Percentiles rank a stretch among this genome's conserved stretches.
phyloP scores from a whole-genome alignment of 2,797 vertebrate genomes.

The Lagodon rhomboides region DNA sequence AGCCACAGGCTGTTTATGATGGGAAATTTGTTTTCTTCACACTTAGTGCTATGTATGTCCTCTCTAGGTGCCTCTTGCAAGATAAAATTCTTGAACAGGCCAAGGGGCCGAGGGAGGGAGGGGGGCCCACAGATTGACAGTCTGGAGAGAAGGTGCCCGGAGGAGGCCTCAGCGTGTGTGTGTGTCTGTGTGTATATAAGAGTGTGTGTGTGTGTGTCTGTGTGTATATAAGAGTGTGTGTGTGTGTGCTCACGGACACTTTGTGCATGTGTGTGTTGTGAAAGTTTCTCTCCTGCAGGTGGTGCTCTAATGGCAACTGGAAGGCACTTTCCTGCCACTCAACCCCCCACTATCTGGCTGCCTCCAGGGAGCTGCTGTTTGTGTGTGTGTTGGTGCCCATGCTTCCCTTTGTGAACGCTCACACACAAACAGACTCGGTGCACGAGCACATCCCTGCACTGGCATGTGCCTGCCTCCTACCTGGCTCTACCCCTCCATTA shows the following conservation, averaged over 20 bases:
- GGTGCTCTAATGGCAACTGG: constrained; percentile 68
- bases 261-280: constrained; percentile 39
- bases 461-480: constrained; percentile 39
- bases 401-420: constrained; percentile 26
- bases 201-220: constrained; percentile 5
- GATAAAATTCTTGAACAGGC: constrained; percentile 39
- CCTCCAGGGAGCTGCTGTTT: constrained; percentile 41
- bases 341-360: constrained; percentile 52
- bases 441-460: constrained; percentile 2
- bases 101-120: constrained; percentile 22
- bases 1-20: constrained; percentile 71
- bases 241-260: constrained; percentile 16
- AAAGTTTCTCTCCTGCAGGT: constrained; percentile 71
- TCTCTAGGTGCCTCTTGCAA: constrained; percentile 37
- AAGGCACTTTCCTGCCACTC: constrained; percentile 68
- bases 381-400: constrained; percentile 43
- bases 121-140: constrained; percentile 61
- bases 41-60: constrained; percentile 30
- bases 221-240: background rate
- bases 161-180: constrained; percentile 57
- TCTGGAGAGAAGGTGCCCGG: constrained; percentile 51
- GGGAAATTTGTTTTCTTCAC: constrained; percentile 48
- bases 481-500: constrained; percentile 46
- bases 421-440: constrained; percentile 21
- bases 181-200: constrained; percentile 13